Conservation (phyloP, 2,113 vertebrate species). For the Psammodynastes pulverulentus region DNA sequence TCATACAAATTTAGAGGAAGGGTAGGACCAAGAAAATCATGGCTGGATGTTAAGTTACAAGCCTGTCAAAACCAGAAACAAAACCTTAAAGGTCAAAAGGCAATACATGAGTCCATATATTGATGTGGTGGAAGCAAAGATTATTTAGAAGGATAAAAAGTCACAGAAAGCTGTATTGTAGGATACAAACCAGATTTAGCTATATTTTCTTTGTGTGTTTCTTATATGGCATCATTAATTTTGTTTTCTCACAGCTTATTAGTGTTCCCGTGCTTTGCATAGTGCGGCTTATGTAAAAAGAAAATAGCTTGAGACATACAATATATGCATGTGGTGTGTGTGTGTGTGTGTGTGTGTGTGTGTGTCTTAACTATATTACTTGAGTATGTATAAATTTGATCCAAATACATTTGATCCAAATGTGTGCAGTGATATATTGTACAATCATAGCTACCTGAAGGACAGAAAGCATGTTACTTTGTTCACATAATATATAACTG, state of each 20-base stretch:
- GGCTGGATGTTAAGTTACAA: neutral
- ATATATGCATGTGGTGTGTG: neutral
- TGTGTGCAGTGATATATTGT: neutral
- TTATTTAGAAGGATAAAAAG: neutral
- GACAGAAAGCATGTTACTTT: neutral
- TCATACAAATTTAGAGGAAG: neutral
- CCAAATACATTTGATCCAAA: neutral
- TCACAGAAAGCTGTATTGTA: neutral
- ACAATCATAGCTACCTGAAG: neutral
- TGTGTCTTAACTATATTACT: neutral
- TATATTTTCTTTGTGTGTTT: neutral
- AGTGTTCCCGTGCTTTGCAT: neutral
- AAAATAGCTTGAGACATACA: neutral
- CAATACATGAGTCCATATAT: neutral
- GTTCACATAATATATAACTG: neutral
- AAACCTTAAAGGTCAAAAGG: neutral
- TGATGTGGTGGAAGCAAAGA: neutral
- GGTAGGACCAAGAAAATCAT: neutral
- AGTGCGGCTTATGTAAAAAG: neutral
- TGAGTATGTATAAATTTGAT: neutral
- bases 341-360: too few relatives aligned
- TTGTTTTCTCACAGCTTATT: neutral
- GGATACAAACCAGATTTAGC: neutral
- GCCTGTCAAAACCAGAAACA: neutral
- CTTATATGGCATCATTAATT: neutral